Evolutionary conservation across 1,140 invertebrate genomes (phyloP).

Genomic region (Cydia splendana): DNA sequence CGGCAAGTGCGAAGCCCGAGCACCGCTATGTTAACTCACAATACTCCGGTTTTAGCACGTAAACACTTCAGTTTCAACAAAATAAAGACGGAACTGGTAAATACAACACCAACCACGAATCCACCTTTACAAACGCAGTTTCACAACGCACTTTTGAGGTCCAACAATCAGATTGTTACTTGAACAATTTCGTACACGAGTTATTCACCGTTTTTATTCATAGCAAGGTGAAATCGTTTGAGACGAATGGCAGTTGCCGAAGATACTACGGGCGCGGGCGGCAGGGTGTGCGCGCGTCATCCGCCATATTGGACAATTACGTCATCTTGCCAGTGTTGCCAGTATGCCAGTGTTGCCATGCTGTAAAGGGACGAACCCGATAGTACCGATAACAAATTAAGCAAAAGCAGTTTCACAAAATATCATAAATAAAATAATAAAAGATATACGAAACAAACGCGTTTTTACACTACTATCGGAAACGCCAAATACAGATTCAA

Average conservation of each 20-base stretch:
- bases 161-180: slow-evolving; percentile 52
- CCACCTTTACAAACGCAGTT: slow-evolving; percentile 66
- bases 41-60: slow-evolving; percentile 62
- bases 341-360: slow-evolving; percentile 14
- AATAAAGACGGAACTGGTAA: slow-evolving; percentile 67
- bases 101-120: slow-evolving; percentile 70
- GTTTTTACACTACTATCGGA: too few relatives aligned
- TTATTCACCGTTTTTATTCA: slow-evolving; percentile 71
- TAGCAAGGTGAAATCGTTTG: slow-evolving; percentile 70
- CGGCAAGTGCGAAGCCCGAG: slow-evolving; percentile 51
- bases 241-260: slow-evolving; percentile 65
- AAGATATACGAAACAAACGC: too few relatives aligned
- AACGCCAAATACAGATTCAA: too few relatives aligned
- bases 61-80: slow-evolving; percentile 72
- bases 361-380: not conserved
- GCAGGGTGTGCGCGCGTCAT: slow-evolving; percentile 69
- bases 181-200: slow-evolving; percentile 54
- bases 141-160: slow-evolving; percentile 57
- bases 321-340: slow-evolving; percentile 51
- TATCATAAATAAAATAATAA: too few relatives aligned
- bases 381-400: too few relatives aligned
- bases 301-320: slow-evolving; percentile 76
- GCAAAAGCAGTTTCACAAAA: too few relatives aligned
- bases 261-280: slow-evolving; percentile 65
- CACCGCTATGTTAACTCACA: slow-evolving; percentile 52